Percentiles rank a stretch among this genome's conserved stretches.
Conservation (phyloP, 2,113 vertebrate species). For the Sprattus sprattus region DNA sequence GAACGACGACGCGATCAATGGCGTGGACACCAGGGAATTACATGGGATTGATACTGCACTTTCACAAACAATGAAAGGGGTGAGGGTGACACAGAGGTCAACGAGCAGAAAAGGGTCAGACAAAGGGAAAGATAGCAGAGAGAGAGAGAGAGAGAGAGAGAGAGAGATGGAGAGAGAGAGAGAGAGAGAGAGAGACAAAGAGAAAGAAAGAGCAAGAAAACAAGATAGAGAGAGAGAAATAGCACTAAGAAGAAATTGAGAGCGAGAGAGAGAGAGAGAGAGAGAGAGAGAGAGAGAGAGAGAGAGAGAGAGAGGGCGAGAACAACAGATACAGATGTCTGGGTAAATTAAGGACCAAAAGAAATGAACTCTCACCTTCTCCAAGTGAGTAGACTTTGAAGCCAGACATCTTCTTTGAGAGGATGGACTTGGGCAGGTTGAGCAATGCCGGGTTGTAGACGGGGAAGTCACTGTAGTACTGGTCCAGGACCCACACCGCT, state of each 20-base stretch:
- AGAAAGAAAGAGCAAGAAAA: not conserved
- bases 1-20: not conserved
- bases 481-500: conserved; percentile 93
- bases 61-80: not conserved
- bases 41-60: not conserved
- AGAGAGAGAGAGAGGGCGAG: not conserved
- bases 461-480: conserved; percentile 93
- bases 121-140: not conserved
- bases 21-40: not conserved
- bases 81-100: not conserved
- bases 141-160: conserved; percentile 11
- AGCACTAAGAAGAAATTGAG: not conserved
- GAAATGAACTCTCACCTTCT: conserved; percentile 73
- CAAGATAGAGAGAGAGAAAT: not conserved
- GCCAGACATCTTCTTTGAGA: conserved; percentile 95
- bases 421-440: conserved; percentile 94
- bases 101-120: not conserved
- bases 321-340: not conserved
- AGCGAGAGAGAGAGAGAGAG: not conserved
- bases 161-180: not conserved
- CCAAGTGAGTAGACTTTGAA: conserved; percentile 96
- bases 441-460: conserved; percentile 95
- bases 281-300: not conserved
- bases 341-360: not conserved
- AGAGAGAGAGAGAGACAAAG: not conserved